Conservation (phyloP, 1,140 invertebrate species). For the Aphidius ervi region DNA sequence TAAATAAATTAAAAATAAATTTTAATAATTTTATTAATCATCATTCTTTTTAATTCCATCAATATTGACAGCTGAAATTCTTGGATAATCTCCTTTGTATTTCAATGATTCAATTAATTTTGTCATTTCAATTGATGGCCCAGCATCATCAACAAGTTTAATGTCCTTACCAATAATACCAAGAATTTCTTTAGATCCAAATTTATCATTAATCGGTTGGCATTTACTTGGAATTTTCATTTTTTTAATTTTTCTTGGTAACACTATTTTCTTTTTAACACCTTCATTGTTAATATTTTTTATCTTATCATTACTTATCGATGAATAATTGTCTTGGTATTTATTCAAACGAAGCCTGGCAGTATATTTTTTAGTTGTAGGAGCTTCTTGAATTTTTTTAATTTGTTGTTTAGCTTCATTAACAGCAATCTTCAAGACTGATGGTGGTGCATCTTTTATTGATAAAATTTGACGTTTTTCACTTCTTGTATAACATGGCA, state of each 20-base stretch:
- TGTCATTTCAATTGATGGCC: background rate
- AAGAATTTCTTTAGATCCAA: conserved; percentile 12
- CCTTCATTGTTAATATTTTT: too few relatives aligned
- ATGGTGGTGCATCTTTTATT: conserved; percentile 18
- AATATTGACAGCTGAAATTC: conserved; percentile 1
- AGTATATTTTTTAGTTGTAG: too few relatives aligned
- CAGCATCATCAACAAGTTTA: background rate
- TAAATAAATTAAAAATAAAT: too few relatives aligned
- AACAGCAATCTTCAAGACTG: conserved; percentile 9
- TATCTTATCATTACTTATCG: too few relatives aligned
- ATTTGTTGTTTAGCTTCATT: conserved; percentile 16
- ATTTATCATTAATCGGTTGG: background rate
- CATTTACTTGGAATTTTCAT: background rate
- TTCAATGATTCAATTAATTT: background rate
- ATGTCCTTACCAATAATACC: conserved; percentile 4
- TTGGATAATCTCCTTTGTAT: background rate
- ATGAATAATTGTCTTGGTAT: too few relatives aligned
- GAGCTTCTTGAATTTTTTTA: background rate
- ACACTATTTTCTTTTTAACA: too few relatives aligned
- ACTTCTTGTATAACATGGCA: conserved; percentile 14
- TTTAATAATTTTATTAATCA: background rate
- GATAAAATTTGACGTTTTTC: conserved; percentile 16
- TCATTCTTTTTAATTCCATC: background rate
- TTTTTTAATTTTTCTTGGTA: background rate
- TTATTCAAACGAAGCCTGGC: too few relatives aligned